These are phyloP conservation scores for Pipa parva DNA, from an alignment of 2,113 vertebrate species.

Conservation along the genomic window DNA sequence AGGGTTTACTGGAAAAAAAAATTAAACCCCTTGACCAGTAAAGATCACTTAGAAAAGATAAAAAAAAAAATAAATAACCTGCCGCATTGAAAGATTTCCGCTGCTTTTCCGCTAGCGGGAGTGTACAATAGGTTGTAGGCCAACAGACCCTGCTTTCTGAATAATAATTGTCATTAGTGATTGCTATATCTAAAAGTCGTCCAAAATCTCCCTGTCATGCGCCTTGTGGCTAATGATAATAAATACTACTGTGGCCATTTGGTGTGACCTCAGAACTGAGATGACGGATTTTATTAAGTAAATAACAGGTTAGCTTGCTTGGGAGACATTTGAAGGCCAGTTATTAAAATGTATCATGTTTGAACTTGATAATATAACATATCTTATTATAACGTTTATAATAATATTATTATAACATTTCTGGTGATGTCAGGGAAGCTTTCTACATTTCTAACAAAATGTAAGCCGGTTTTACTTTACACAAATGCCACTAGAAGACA, in stretches of 20 bases:
- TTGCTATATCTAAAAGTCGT: not conserved
- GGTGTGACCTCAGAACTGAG: slow-evolving; percentile 18
- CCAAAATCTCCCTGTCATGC: not conserved
- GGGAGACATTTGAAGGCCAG: slow-evolving; percentile 10
- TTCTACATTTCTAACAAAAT: too few relatives aligned
- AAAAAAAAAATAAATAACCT: too few relatives aligned
- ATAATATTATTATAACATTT: too few relatives aligned
- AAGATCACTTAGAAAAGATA: too few relatives aligned
- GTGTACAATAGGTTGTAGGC: not conserved
- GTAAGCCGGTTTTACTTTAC: too few relatives aligned
- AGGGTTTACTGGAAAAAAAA: too few relatives aligned
- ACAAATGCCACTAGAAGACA: too few relatives aligned
- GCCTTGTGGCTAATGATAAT: slow-evolving; percentile 14
- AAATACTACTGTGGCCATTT: slow-evolving; percentile 2
- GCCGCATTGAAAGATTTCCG: too few relatives aligned
- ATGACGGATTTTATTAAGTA: slow-evolving; percentile 27
- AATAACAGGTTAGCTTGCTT: slow-evolving; percentile 30
- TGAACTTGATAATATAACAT: too few relatives aligned
- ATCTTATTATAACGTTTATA: too few relatives aligned
- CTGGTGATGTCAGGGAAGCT: too few relatives aligned
- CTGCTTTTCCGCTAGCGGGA: not conserved
- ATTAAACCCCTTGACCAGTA: too few relatives aligned
- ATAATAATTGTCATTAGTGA: slow-evolving; percentile 16
- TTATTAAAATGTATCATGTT: slow-evolving; percentile 38
- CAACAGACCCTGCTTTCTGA: not conserved